Conservation (phyloP, 2,797 vertebrate species). For the Hozukius guyotensis region DNA sequence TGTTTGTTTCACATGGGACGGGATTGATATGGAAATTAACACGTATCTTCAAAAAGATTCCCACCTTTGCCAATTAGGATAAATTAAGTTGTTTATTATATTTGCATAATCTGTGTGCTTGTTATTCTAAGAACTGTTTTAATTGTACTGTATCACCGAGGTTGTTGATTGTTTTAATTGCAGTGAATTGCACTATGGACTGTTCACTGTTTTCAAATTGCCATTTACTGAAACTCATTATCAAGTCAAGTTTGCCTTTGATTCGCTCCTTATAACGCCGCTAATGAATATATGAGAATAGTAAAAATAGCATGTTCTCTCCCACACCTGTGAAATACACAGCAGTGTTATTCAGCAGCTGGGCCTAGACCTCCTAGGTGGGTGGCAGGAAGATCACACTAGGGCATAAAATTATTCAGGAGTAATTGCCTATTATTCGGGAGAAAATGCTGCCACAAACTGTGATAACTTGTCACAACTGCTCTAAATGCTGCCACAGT, state of each 20-base stretch:
- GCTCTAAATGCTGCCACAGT: neutral
- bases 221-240: conserved; percentile 67
- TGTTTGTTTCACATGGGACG: conserved; percentile 66
- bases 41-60: conserved; percentile 70
- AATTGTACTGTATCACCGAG: conserved; percentile 58
- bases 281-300: conserved; percentile 35
- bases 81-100: conserved; percentile 72
- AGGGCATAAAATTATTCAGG: conserved; percentile 34
- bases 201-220: conserved; percentile 71
- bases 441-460: conserved; percentile 38
- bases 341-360: conserved; percentile 4
- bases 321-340: conserved; percentile 49
- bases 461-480: conserved; percentile 46
- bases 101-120: conserved; percentile 74
- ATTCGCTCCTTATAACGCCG: conserved; percentile 40
- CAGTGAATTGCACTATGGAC: conserved; percentile 55
- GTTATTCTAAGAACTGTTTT: conserved; percentile 66
- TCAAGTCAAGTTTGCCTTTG: conserved; percentile 66
- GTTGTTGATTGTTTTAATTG: conserved; percentile 71
- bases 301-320: conserved; percentile 32
- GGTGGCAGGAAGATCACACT: conserved; percentile 36
- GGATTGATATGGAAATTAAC: conserved; percentile 74
- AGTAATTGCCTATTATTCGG: conserved; percentile 40
- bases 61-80: conserved; percentile 80
- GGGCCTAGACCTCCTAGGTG: conserved; percentile 7